Evolutionary conservation across 1,140 invertebrate species (phyloP).

Genomic region (Spodoptera frugiperda): DNA sequence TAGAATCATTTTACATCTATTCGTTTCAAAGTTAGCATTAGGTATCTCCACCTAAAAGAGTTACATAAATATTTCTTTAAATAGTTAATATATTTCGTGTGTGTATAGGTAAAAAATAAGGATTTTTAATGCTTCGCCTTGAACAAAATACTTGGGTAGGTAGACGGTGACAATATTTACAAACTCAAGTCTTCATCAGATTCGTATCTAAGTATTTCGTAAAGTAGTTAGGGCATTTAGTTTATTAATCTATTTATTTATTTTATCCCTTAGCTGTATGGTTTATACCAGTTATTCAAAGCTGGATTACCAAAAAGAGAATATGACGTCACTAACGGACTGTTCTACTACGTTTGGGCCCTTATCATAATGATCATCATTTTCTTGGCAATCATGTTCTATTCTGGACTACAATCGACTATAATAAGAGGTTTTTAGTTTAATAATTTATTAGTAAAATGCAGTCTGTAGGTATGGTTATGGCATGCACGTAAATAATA

Average conservation of each 20-base stretch:
- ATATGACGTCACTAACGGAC: slow-evolving; percentile 71
- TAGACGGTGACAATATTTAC: background rate
- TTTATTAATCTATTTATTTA: background rate
- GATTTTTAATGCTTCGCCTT: too few species aligned
- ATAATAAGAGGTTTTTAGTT: slow-evolving; percentile 71
- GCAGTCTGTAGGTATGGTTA: background rate
- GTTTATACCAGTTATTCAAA: slow-evolving; percentile 78
- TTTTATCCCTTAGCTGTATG: slow-evolving; percentile 63
- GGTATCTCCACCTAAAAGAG: too few species aligned
- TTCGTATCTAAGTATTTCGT: too few species aligned
- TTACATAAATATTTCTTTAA: too few species aligned
- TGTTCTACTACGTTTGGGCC: slow-evolving; percentile 69
- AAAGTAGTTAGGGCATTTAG: background rate
- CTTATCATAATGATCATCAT: slow-evolving; percentile 77
- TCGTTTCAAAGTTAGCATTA: too few species aligned
- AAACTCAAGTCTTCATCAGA: too few species aligned
- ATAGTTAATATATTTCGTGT: too few species aligned
- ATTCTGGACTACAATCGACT: slow-evolving; percentile 79
- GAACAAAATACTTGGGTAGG: background rate
- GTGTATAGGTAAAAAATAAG: too few species aligned
- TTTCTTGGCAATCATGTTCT: slow-evolving; percentile 80
- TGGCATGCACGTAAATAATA: too few species aligned
- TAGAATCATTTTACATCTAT: too few species aligned
- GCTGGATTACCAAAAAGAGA: slow-evolving; percentile 73
- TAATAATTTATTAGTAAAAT: slow-evolving; percentile 1